Percentiles rank a stretch among this genome's conserved stretches.
Conservation (phyloP, 2,113 vertebrate genomes). For the Malurus elegans region DNA sequence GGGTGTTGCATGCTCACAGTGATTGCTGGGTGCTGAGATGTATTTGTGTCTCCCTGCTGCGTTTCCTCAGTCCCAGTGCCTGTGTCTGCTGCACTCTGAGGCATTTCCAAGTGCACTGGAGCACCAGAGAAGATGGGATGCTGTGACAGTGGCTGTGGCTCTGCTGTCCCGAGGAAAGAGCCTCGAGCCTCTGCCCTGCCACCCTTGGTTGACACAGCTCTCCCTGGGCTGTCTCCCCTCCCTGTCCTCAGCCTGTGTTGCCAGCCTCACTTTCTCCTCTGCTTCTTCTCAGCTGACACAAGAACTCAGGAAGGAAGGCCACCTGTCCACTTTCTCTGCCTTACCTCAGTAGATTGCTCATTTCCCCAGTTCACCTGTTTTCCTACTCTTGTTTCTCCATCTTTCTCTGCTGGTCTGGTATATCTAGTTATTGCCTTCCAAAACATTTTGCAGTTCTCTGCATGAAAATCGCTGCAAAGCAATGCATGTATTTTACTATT, state of each 20-base stretch:
- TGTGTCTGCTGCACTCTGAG: not conserved
- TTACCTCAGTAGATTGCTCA: not conserved
- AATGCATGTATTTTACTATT: not conserved
- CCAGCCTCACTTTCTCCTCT: not conserved
- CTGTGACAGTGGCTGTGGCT: not conserved
- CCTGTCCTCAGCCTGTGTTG: not conserved
- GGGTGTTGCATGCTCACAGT: not conserved
- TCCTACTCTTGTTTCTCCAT: not conserved
- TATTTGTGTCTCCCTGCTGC: not conserved
- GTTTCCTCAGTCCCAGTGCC: not conserved
- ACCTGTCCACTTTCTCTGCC: not conserved
- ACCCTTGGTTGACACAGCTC: not conserved
- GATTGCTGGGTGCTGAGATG: not conserved
- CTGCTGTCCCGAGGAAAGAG: not conserved
- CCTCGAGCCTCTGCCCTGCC: not conserved
- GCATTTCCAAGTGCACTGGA: not conserved
- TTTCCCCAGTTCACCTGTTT: not conserved
- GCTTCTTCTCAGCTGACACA: not conserved
- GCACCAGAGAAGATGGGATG: not conserved
- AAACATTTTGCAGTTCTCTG: not conserved
- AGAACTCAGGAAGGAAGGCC: not conserved
- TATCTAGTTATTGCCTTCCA: not conserved
- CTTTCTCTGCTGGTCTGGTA: not conserved
- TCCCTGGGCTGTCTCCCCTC: not conserved
- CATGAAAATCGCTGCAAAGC: not conserved